phyloP scores from a whole-genome alignment of 2,888 invertebrate genomes.

The Dysmachus trigonus region DNA sequence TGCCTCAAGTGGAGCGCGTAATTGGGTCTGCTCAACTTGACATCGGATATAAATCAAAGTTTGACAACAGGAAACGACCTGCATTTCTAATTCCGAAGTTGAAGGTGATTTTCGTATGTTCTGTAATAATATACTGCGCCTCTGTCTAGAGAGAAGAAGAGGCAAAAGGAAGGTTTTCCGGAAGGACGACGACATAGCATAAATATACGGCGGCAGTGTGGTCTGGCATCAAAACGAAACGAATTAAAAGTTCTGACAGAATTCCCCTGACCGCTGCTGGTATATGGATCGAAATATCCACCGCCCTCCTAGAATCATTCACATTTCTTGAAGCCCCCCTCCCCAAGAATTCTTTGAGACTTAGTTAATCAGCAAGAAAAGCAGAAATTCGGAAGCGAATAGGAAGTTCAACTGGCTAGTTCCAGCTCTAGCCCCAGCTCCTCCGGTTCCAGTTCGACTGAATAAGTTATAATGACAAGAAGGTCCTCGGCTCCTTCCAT shows the following conservation, averaged over 20 bases:
- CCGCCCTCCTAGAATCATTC: background rate
- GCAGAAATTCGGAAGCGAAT: conserved; percentile 11
- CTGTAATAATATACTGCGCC: background rate
- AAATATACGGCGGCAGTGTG: background rate
- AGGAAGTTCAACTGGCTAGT: conserved; percentile 30
- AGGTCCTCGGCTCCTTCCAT: conserved; percentile 10
- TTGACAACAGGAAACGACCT: background rate
- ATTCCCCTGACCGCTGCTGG: background rate
- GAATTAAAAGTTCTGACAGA: background rate
- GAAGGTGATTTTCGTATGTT: background rate
- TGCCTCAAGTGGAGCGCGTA: background rate
- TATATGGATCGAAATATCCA: background rate
- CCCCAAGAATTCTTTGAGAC: conserved; percentile 3
- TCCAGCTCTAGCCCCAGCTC: too few species aligned
- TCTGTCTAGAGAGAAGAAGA: background rate
- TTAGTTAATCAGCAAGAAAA: conserved; percentile 1
- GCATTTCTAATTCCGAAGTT: background rate
- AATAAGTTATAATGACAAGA: conserved; percentile 38
- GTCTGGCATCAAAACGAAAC: background rate
- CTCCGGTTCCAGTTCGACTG: too few species aligned
- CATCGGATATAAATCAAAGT: background rate
- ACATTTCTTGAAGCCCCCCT: conserved; percentile 23
- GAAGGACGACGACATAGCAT: background rate
- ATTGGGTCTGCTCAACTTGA: background rate
- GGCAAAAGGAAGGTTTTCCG: background rate